Conservation (phyloP, 2,113 vertebrate species). For the Danionella cerebrum region DNA sequence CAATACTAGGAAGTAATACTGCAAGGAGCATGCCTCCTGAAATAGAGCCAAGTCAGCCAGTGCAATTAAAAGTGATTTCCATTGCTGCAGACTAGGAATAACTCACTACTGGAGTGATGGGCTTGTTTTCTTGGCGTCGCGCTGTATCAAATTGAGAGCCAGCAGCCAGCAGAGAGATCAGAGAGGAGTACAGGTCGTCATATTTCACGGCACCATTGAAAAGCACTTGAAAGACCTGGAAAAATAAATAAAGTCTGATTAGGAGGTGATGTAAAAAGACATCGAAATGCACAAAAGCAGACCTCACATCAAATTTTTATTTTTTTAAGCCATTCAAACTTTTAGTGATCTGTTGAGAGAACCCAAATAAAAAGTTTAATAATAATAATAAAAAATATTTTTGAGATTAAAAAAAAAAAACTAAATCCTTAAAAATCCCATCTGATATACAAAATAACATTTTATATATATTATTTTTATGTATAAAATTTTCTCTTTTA, state of each 20-base stretch:
- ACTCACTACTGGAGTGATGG: slow-evolving; percentile 78
- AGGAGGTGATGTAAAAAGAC: too few relatives aligned
- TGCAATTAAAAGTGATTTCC: background rate
- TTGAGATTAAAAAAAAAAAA: too few relatives aligned
- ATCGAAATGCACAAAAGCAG: too few relatives aligned
- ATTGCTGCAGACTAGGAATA: background rate
- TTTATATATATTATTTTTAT: too few relatives aligned
- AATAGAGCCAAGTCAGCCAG: background rate
- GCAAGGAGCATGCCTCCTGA: slow-evolving; percentile 95
- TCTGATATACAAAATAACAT: too few relatives aligned
- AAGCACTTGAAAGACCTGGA: slow-evolving; percentile 85
- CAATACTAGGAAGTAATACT: slow-evolving; percentile 91
- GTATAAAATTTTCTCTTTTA: too few relatives aligned
- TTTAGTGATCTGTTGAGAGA: too few relatives aligned
- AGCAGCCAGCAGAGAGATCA: slow-evolving; percentile 82
- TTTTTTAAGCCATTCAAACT: too few relatives aligned
- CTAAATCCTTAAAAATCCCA: too few relatives aligned
- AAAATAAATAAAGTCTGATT: background rate
- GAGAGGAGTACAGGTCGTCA: slow-evolving; percentile 77
- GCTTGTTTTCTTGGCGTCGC: slow-evolving; percentile 85
- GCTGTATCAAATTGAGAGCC: slow-evolving; percentile 88
- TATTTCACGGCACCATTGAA: slow-evolving; percentile 80
- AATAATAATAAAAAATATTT: too few relatives aligned
- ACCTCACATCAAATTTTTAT: too few relatives aligned
- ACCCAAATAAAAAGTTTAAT: too few relatives aligned